These are phyloP conservation scores for Aphelinus certus DNA, from an alignment of 1,140 invertebrate genomes.

Conservation along the genomic window DNA sequence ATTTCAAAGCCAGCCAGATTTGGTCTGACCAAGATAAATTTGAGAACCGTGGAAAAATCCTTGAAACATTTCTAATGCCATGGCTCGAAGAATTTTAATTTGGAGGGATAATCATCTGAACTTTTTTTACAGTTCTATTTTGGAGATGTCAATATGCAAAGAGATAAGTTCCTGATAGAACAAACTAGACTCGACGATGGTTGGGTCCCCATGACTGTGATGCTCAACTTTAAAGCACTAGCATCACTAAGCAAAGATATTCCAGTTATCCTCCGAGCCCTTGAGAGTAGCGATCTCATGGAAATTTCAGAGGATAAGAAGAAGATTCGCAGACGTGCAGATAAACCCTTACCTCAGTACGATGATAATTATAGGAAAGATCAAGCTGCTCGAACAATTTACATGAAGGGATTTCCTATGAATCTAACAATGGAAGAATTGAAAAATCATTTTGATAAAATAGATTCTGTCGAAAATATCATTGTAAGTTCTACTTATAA, in stretches of 20 bases:
- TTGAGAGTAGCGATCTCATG: conserved; percentile 82
- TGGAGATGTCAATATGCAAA: conserved; percentile 87
- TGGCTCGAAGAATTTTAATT: no score
- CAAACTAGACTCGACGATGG: conserved; percentile 85
- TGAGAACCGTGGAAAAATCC: no score
- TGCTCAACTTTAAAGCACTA: conserved; percentile 90
- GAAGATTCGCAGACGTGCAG: conserved; percentile 82
- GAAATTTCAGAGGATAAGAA: conserved; percentile 83
- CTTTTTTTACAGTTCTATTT: conserved; percentile 74
- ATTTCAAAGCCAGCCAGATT: not conserved
- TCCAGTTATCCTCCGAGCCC: conserved; percentile 76
- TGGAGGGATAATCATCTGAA: no score
- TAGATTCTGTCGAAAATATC: conserved; percentile 80
- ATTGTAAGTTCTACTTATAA: conserved; percentile 65
- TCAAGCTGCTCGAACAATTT: conserved; percentile 79
- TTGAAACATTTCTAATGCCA: no score
- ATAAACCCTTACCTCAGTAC: conserved; percentile 84
- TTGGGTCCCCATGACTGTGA: conserved; percentile 86
- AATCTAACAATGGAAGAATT: conserved; percentile 77
- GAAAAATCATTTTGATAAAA: conserved; percentile 77
- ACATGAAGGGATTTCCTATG: conserved; percentile 89
- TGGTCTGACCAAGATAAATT: not conserved
- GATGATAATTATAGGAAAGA: conserved; percentile 85
- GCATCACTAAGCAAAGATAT: conserved; percentile 76
- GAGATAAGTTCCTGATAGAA: conserved; percentile 89